phyloP scores from a whole-genome alignment of 2,113 vertebrate species.

The Stegostoma tigrinum region DNA sequence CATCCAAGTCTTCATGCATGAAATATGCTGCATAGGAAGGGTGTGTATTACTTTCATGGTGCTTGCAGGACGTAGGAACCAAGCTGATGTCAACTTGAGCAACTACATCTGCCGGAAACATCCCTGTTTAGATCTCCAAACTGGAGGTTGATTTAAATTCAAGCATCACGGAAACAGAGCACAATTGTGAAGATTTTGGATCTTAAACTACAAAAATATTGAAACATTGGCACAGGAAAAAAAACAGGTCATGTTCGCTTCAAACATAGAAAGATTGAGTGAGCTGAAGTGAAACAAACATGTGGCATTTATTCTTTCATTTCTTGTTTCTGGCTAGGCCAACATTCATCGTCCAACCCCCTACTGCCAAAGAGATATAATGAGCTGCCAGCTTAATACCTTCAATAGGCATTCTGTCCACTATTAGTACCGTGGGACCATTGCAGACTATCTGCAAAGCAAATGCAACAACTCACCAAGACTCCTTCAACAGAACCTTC shows the following conservation, averaged over 20 bases:
- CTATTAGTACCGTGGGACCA: too few relatives aligned
- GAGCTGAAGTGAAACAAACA: neutral
- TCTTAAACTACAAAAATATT: neutral
- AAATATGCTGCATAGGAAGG: neutral
- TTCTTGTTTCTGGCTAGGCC: too few relatives aligned
- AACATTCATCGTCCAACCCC: too few relatives aligned
- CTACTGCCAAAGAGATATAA: too few relatives aligned
- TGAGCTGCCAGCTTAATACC: too few relatives aligned
- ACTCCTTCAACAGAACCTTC: too few relatives aligned
- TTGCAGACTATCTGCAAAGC: too few relatives aligned
- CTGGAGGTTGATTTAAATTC: neutral
- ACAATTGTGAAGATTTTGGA: neutral
- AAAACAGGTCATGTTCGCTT: too few relatives aligned
- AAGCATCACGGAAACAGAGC: neutral
- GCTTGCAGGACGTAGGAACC: neutral
- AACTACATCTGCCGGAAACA: neutral
- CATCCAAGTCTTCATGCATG: neutral
- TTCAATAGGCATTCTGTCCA: too few relatives aligned
- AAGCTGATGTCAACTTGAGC: neutral
- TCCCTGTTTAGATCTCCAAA: neutral
- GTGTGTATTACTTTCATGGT: neutral
- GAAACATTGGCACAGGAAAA: neutral
- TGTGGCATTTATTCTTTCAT: neutral
- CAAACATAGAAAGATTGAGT: neutral
- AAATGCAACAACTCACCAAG: too few relatives aligned